Conservation (phyloP, 2,888 invertebrate genomes). For the Smittia aterrima region DNA sequence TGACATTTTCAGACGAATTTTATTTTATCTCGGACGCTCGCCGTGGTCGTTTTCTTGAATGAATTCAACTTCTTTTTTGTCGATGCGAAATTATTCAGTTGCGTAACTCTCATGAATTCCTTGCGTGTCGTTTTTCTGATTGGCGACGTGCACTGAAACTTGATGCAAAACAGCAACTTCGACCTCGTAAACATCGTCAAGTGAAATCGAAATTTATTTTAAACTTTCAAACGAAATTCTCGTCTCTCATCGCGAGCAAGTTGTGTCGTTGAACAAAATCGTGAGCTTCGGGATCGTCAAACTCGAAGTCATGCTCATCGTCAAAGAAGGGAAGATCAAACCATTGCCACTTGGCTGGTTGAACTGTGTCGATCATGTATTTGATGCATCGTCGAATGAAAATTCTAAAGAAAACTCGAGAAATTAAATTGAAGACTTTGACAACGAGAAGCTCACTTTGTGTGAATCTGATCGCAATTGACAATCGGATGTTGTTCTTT, state of each 20-base stretch:
- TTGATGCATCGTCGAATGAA: constrained; percentile 50
- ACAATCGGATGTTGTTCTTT: constrained; percentile 48
- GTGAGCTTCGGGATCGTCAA: constrained; percentile 7
- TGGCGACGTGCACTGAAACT: neutral
- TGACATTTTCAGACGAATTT: constrained; percentile 29
- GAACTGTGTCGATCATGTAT: constrained; percentile 48
- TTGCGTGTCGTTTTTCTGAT: constrained; percentile 4
- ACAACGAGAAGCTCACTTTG: constrained; percentile 45
- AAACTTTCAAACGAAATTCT: neutral
- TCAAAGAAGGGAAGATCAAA: constrained; percentile 52
- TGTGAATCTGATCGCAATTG: constrained; percentile 48
- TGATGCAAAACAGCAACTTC: neutral
- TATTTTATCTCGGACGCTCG: neutral
- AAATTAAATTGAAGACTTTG: neutral
- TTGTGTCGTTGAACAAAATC: constrained; percentile 7
- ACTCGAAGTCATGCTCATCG: constrained; percentile 43
- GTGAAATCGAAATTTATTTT: neutral
- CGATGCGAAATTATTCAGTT: neutral
- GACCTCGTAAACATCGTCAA: neutral
- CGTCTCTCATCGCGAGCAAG: neutral
- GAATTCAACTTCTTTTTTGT: neutral
- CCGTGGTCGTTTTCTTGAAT: neutral
- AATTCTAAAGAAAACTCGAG: constrained; percentile 43
- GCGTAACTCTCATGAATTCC: constrained; percentile 1
- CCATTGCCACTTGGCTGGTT: constrained; percentile 50